Evolutionary conservation across 2,113 vertebrate species (phyloP), one percentile per base, ranked within the genome.

Genomic region (Calidris pygmaea): DNA sequence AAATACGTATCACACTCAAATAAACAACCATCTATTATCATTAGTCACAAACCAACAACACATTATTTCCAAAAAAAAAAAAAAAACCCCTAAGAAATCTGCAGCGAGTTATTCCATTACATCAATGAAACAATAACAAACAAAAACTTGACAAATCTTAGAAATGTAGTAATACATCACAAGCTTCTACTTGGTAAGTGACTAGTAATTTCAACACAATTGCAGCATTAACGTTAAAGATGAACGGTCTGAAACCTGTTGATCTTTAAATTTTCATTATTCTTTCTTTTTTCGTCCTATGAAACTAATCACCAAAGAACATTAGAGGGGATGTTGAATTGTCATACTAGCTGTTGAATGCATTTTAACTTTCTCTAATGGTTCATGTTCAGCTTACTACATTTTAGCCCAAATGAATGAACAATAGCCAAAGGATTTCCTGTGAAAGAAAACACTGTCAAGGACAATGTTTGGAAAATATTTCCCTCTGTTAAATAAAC

Each of bases 351-450:
- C 77, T 83, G 20, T 4, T 73, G 24, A 95, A 94, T 58, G n/a
- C 41, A 63, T 75, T 94, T 96, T 45, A 43, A 67, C 76, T 78
- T 91, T 91, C 24, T 59, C 56, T 82, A 92, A 88, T 17, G 19
- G 32, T 55, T 83, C 29, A 30, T 23, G 41, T 75, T 87, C 73
- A 48, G 76, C 14, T 88, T 71, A 52, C n/a, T 83, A 78, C 26
- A 41, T 59, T 83, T 85, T 85, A 86, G 83, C 67, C 85, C 12
- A 72, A 96, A 91, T 68, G 30, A 96, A 87, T 16, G 71, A 89
- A 95, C 58, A 93, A 92, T 59, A 95, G 83, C 35, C 39, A 67
- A 82, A 93, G 55, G 8, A 96, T 87, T 95, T 90, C n/a, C 41
- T 55, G 59, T 71, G 62, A 93, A 92, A 95, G 78, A 88, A 95